phyloP scores from a whole-genome alignment of 2,113 vertebrate species.

The Anarhynchus alexandrinus region DNA sequence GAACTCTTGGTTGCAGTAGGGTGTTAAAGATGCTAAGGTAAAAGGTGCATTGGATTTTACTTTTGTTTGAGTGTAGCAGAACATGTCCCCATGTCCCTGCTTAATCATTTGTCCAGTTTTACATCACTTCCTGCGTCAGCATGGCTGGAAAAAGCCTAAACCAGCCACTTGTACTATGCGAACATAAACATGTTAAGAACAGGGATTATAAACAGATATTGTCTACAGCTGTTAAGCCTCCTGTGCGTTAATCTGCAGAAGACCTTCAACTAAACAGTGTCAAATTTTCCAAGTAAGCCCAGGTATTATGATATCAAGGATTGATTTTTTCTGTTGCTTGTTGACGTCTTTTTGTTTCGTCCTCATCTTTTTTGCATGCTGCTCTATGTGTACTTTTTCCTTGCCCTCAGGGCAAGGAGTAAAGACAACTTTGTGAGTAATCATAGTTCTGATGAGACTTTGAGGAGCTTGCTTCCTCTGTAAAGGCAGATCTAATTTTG shows the following conservation, averaged over 20 bases:
- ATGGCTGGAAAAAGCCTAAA: constrained; percentile 37
- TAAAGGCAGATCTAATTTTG: neutral
- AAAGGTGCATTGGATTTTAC: neutral
- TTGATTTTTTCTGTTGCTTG: neutral
- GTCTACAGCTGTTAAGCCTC: neutral
- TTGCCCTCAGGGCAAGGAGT: neutral
- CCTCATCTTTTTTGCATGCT: neutral
- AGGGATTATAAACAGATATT: constrained; percentile 42
- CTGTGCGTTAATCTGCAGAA: constrained; percentile 27
- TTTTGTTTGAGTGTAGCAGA: neutral
- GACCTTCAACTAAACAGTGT: constrained; percentile 22
- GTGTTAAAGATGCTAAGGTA: neutral
- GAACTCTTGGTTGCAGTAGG: neutral
- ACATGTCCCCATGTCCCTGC: neutral
- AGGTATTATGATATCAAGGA: neutral
- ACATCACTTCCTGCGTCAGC: constrained; percentile 36
- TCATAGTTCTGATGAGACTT: neutral
- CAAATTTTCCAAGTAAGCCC: neutral
- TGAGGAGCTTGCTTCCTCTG: neutral
- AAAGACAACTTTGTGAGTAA: neutral
- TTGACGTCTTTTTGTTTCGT: neutral
- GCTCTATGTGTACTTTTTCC: neutral
- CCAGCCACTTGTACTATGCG: neutral
- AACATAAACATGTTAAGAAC: constrained; percentile 30
- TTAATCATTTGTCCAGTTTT: constrained; percentile 1